Evolutionary conservation across 92 coral and sea anemone genomes (phyloP).

Genomic region (Zoanthus solanderi): DNA sequence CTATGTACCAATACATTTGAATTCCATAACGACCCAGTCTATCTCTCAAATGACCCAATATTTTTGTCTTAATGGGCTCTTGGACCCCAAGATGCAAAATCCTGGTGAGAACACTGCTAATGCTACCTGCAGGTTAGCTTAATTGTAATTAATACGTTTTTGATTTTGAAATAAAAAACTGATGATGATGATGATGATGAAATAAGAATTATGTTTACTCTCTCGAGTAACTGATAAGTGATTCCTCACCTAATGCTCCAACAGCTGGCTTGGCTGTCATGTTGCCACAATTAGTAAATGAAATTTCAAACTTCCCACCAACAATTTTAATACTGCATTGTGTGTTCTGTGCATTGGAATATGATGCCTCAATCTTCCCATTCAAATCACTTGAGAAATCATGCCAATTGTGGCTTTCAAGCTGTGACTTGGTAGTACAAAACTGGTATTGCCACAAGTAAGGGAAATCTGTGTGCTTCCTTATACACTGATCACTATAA

Average conservation of each 20-base stretch:
- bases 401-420: constrained; percentile 56
- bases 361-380: constrained; percentile 71
- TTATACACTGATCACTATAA: constrained; percentile 79
- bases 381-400: constrained; percentile 66
- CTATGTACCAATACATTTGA: too few species aligned
- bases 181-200: too few species aligned
- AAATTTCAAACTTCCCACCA: neutral
- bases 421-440: neutral
- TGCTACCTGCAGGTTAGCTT: too few species aligned
- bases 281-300: neutral
- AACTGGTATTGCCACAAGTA: constrained; percentile 82
- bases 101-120: too few species aligned
- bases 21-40: too few species aligned
- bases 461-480: constrained; percentile 83
- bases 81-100: too few species aligned
- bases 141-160: too few species aligned
- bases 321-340: neutral
- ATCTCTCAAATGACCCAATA: too few species aligned
- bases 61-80: too few species aligned
- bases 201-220: too few species aligned
- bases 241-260: neutral
- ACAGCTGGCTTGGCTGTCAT: neutral
- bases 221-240: too few species aligned
- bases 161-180: too few species aligned
- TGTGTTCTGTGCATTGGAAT: constrained; percentile 51